Base-by-base conservation (phyloP, 2,113 vertebrate genomes). In the Thryonomys swinderianus region DNA sequence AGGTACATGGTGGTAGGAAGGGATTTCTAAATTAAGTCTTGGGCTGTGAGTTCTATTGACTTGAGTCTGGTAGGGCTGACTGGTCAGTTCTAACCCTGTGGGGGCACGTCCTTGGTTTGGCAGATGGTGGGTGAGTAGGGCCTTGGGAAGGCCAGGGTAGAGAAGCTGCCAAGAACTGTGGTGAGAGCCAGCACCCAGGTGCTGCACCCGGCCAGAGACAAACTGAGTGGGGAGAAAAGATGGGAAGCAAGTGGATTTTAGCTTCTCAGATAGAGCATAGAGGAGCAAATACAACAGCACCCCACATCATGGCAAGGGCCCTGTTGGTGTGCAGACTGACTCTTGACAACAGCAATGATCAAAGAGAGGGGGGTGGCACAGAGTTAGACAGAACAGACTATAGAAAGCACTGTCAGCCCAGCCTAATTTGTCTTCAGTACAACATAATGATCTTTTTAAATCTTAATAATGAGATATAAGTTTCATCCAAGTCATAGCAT, bases 21-120 rank as follows among this genome's bases (percentile, higher is more conserved):
- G 37, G 48, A 1, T 7, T 82, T 96, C 96, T 96, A 93, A 96
- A 96, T 96, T 83, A 84, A 95, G 93, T 84, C 89, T 69, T 74
- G 62, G 79, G 57, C 67, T 51, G 32, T 85, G 55, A 88, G 80
- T 86, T 83, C 80, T 90, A 84, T 94, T 93, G 96, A 93, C 91
- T 85, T 45, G 91, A 73, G 73, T 91, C 83, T 95, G 87, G 48
- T 55, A 76, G 76, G 78, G 27, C 86, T 67, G 89, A 57, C 48
- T 0, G 3, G 51, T 89, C 80, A 34, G 59, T 62, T 86, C 86
- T 95, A 37, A 16, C 45, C 40, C 67, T 62, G 45, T 13, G 79
- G 69, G 57, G 16, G 51, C 73, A 42, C 1, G 51, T 57, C 88
- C 14, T 25, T 91, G 91, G 91, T 82, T 96, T 93, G 95, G 91